Evolutionary conservation across 2,113 vertebrate species (phyloP), one percentile per base, ranked within the genome.

Genomic region (Chloropsis cyanopogon): DNA sequence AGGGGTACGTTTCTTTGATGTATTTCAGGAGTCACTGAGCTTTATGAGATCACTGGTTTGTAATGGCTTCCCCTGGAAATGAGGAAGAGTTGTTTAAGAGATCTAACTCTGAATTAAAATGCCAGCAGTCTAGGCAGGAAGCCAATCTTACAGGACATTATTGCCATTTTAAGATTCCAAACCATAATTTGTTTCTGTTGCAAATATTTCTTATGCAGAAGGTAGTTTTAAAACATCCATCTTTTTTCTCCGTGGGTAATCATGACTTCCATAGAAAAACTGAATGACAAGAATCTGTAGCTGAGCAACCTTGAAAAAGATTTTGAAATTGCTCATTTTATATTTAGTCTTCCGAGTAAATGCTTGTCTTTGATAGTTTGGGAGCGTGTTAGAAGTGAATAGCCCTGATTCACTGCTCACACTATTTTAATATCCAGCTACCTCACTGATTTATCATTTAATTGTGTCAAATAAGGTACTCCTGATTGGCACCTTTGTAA

Each of bases 311-410:
- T 63, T 59, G 70, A 72, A 72, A 86, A 50, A 22, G 77, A 60
- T 64, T 93, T 82, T 53, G 29, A 92, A 96, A 95, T 90, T 82
- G 71, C 42, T 97, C 57, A 26, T n/a, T 60, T 17, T 85, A 33
- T 83, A 90, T 93, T 94, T 96, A 83, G 71, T 82, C 63, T 90
- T 87, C 50, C 42, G 85, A 82, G 94, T 72, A 91, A 95, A 88
- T 31, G 59, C 63, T 95, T 18, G 1, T 80, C 63, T 94, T 82
- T 61, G 68, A 13, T 82, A n/a, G 54, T 61, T 83, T 41, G 70
- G 85, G 84, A 72, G 70, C 6, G 1, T 53, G 37, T 59, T 82
- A 44, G 56, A 44, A 86, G 52, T 91, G 94, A 97, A 96, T 95
- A 94, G 84, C 66, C 56, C 78, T 82, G 91, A 94, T 95, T 95